Conservation (phyloP, 2,797 vertebrate genomes). For the Myotis findleyi region DNA sequence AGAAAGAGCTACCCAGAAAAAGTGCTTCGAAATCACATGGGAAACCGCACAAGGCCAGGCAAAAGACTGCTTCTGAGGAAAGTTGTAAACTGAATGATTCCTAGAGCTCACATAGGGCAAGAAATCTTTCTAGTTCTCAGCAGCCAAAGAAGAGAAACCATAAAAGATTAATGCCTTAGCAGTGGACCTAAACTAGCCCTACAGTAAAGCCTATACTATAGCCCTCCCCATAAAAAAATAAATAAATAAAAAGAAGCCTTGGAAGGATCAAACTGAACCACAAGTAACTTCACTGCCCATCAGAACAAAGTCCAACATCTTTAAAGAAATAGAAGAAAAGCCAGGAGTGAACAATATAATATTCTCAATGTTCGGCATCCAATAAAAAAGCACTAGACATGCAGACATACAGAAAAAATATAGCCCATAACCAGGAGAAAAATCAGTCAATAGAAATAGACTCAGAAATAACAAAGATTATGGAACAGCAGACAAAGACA, state of each 20-base stretch:
- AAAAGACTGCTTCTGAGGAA: not conserved
- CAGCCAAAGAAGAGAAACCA: not conserved
- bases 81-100: not conserved
- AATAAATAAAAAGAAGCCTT: not conserved
- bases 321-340: constrained; percentile 48
- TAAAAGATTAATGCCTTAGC: not conserved
- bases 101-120: not conserved
- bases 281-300: not conserved
- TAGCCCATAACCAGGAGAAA: constrained; percentile 30
- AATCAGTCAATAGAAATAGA: constrained; percentile 19
- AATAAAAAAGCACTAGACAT: not conserved
- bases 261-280: not conserved
- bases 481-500: not conserved
- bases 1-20: constrained; percentile 1
- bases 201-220: not conserved
- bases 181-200: not conserved
- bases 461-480: constrained; percentile 14
- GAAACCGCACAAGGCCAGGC: not conserved
- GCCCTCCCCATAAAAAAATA: not conserved
- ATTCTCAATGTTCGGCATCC: not conserved
- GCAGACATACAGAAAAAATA: not conserved
- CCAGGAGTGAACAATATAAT: not conserved
- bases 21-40: not conserved
- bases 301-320: constrained; percentile 42
- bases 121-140: not conserved